Evolutionary conservation across 2,113 vertebrate species (phyloP).

Genomic region (Phrynosoma blainvillii): DNA sequence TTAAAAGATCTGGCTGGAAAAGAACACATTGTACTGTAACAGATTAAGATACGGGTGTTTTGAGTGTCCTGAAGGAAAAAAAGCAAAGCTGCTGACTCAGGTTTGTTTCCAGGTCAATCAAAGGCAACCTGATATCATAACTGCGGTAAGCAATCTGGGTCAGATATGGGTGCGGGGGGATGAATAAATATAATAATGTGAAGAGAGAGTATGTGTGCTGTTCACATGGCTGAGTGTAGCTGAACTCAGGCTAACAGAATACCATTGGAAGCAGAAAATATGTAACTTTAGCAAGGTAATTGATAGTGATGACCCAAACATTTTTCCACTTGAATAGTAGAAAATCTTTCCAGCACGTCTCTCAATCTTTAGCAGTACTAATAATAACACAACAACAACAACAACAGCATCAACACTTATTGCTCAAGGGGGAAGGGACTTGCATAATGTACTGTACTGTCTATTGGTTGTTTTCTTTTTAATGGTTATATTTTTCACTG

Average conservation of each 20-base stretch:
- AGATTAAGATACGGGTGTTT: background rate
- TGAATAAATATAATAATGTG: background rate
- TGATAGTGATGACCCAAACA: background rate
- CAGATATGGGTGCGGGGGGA: background rate
- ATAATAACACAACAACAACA: no score
- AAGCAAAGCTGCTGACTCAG: constrained; percentile 1
- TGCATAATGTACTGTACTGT: no score
- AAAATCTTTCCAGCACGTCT: no score
- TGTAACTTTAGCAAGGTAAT: background rate
- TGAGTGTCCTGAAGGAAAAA: background rate
- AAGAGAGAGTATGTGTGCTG: background rate
- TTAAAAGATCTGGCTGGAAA: constrained; percentile 1
- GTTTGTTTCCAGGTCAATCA: constrained; percentile 22
- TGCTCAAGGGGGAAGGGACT: no score
- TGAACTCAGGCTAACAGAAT: background rate
- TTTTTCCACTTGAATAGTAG: no score
- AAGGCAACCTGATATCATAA: constrained; percentile 8
- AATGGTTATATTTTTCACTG: no score
- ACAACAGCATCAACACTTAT: no score
- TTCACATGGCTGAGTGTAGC: background rate
- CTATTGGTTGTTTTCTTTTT: no score
- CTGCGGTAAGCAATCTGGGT: constrained; percentile 28
- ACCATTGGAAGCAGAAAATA: background rate
- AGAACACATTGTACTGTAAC: background rate
- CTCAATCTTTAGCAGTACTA: no score